These are phyloP conservation scores for Melipona quadrifasciata DNA, from an alignment of 1,140 invertebrate species.

Conservation along the genomic window DNA sequence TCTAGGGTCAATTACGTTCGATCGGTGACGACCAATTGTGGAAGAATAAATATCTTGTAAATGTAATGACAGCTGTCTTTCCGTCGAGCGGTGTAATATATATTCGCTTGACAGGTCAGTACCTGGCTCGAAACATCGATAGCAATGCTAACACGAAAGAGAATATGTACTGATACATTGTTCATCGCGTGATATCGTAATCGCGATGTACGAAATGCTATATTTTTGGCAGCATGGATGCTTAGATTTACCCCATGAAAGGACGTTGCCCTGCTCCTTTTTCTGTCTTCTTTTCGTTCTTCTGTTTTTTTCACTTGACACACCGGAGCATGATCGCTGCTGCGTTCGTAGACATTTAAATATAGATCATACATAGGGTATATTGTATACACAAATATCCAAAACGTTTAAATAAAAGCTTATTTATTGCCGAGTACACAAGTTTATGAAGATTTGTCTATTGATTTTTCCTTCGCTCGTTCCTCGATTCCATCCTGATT, in stretches of 20 bases:
- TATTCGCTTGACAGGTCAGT: constrained; percentile 12
- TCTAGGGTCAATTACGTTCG: background rate
- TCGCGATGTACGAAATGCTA: constrained; percentile 30
- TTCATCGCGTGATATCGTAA: constrained; percentile 9
- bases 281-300: background rate
- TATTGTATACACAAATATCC: constrained; percentile 72
- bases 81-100: background rate
- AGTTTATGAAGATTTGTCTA: background rate
- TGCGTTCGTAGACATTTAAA: constrained; percentile 61
- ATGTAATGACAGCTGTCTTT: constrained; percentile 1
- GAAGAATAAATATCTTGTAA: background rate
- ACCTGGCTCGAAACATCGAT: constrained; percentile 39
- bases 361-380: constrained; percentile 62
- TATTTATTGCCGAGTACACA: constrained; percentile 73
- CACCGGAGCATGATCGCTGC: constrained; percentile 55
- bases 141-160: background rate
- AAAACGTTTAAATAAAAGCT: constrained; percentile 76
- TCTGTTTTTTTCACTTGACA: background rate
- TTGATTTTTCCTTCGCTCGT: background rate
- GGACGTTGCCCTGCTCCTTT: background rate
- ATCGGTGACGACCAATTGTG: background rate
- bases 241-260: constrained; percentile 8
- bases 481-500: background rate
- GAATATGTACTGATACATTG: background rate
- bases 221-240: constrained; percentile 58